A percentile compares a stretch with the other conserved stretches of the same genome.
These are phyloP conservation scores for Pluvialis apricaria DNA, from an alignment of 2,113 vertebrate genomes.

Conservation along the genomic window DNA sequence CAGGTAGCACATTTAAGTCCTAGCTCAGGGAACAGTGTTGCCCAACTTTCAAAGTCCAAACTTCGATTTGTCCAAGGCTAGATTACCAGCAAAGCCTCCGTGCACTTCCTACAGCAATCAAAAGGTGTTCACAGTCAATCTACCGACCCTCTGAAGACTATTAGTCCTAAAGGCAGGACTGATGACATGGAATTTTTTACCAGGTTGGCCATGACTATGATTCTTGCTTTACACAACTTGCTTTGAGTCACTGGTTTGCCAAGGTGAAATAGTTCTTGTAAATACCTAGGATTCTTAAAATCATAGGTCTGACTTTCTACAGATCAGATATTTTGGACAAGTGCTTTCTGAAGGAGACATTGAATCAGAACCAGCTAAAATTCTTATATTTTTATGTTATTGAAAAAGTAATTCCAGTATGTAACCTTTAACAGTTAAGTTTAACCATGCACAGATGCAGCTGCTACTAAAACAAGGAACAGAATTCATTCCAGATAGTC, in stretches of 20 bases:
- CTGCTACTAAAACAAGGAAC: slow-evolving; percentile 7
- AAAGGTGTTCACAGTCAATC: neutral
- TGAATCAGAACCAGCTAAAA: neutral
- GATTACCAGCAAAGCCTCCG: neutral
- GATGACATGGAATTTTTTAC: neutral
- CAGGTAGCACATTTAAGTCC: neutral
- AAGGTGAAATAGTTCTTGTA: neutral
- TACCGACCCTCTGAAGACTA: neutral
- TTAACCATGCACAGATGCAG: slow-evolving; percentile 32
- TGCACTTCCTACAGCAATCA: neutral
- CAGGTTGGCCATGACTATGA: neutral
- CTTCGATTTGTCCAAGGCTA: neutral
- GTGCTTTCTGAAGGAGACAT: neutral
- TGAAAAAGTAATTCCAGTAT: slow-evolving; percentile 16
- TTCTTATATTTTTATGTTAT: neutral
- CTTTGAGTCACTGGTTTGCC: neutral
- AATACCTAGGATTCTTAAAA: neutral
- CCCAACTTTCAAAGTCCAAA: neutral
- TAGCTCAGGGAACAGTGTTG: neutral
- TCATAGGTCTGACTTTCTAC: neutral
- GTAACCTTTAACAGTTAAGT: neutral
- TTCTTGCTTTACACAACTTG: neutral
- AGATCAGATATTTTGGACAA: neutral
- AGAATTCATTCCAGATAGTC: slow-evolving; percentile 51
- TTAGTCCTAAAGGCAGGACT: neutral